Base-by-base conservation (phyloP, 2,113 vertebrate genomes). In the Sapajus apella region DNA sequence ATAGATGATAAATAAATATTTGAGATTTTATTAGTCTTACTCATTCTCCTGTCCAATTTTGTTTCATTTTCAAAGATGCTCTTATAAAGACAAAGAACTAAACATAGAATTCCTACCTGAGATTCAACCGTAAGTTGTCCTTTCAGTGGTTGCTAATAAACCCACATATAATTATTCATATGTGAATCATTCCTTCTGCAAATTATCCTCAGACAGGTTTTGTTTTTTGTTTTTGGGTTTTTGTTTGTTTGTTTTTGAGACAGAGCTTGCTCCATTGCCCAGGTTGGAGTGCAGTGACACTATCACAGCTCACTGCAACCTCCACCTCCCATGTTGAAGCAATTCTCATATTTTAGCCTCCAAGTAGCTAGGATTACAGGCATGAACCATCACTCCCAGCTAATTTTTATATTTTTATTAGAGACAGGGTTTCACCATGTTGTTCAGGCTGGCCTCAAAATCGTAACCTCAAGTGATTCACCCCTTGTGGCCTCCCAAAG, bases 81-180 rank as follows among this genome's bases (percentile, higher is more conserved):
- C 8, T 87, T 90, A 37, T 16, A 35, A 87, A 87, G 16, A 14
- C 55, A 87, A 37, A 90, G 92, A 81, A 82, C 20, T 64, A 56
- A 79, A 9, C 16, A 14, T 83, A 58, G 2, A 6, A 27, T 81
- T 94, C 21, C 35, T 81, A 43, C 43, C 93, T 93, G 18, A 76
- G 55, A 76, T 66, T 87, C 45, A 91, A 2, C n/a, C 56, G 43
- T 47, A 73, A 0, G n/a, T 9, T 56, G 45, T 79, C 6, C 32
- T 75, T 23, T 80, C 37, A 93, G 40, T 66, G 75, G 72, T 77
- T 88, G 2, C 20, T 75, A 4, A 20, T 82, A 13, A 17, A 3
- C 17, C 35, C 21, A 30, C 21, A 35, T 32, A 80, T 35, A 55
- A 6, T 79, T 87, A 86, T 47, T 37, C 21, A 47, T 13, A 35